Percentiles rank a stretch among this genome's conserved stretches.
phyloP scores from a whole-genome alignment of 2,888 invertebrate species.

The Eupithecia insigniata region DNA sequence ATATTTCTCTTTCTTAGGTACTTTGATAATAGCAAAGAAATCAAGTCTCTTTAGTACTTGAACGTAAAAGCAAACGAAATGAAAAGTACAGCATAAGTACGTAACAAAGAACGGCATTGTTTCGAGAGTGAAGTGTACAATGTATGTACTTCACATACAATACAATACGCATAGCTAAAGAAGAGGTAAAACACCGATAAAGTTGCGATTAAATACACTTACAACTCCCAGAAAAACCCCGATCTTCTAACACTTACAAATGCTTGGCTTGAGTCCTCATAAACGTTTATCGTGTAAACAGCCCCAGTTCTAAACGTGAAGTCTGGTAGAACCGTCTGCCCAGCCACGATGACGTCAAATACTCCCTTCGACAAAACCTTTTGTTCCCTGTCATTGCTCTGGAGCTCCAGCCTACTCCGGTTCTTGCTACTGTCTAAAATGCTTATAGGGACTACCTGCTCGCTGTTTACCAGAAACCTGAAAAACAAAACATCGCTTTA shows the following conservation, averaged over 20 bases:
- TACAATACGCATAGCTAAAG: neutral
- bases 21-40: too few relatives aligned
- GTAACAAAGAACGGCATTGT: neutral
- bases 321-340: slow-evolving; percentile 54
- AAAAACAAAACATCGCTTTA: slow-evolving; percentile 45
- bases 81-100: neutral
- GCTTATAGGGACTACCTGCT: slow-evolving; percentile 51
- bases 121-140: neutral
- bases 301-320: slow-evolving; percentile 84
- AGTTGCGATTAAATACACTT: neutral
- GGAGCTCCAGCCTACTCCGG: slow-evolving; percentile 53
- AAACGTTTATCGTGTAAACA: slow-evolving; percentile 85
- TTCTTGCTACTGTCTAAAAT: slow-evolving; percentile 60
- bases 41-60: too few relatives aligned
- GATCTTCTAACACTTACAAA: slow-evolving; percentile 58
- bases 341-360: slow-evolving; percentile 69
- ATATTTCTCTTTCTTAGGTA: neutral
- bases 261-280: slow-evolving; percentile 62
- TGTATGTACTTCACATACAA: neutral
- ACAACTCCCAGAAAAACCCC: neutral
- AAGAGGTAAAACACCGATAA: slow-evolving; percentile 15
- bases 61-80: neutral
- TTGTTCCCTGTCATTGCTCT: slow-evolving; percentile 58
- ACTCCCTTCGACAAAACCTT: slow-evolving; percentile 61
- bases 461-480: slow-evolving; percentile 73